Evolutionary conservation across 2,888 invertebrate genomes (phyloP).

Genomic region (Leistus spinibarbis): DNA sequence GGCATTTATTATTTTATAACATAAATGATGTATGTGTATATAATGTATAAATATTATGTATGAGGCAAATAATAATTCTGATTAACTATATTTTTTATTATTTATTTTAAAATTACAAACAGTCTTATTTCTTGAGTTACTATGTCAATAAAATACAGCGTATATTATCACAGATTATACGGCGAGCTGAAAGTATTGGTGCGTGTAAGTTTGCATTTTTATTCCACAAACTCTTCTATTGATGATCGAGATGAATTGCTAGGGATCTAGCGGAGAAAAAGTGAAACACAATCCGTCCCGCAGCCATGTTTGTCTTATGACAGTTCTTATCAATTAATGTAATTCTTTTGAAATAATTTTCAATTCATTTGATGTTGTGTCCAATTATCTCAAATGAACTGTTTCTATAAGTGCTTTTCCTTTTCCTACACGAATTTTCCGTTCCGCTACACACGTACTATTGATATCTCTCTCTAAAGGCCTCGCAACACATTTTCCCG

Average conservation of each 20-base stretch:
- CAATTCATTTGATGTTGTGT: too few species aligned
- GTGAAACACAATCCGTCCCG: too few species aligned
- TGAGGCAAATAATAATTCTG: not conserved
- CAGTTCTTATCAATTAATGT: too few species aligned
- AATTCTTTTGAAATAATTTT: too few species aligned
- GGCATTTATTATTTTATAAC: not conserved
- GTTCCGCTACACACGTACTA: constrained; percentile 65
- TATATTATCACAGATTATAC: not conserved
- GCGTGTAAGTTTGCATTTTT: too few species aligned
- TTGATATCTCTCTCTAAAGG: constrained; percentile 59
- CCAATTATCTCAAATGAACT: constrained; percentile 20
- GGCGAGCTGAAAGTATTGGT: too few species aligned
- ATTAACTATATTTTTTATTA: not conserved
- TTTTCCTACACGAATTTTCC: constrained; percentile 47
- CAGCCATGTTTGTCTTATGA: too few species aligned
- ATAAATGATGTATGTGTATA: not conserved
- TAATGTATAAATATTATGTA: not conserved
- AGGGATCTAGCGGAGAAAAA: too few species aligned
- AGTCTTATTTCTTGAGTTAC: not conserved
- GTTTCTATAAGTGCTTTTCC: constrained; percentile 44
- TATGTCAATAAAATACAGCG: constrained; percentile 9
- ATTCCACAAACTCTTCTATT: too few species aligned
- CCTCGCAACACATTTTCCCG: constrained; percentile 62
- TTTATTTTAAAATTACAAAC: not conserved
- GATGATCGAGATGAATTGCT: too few species aligned